phyloP scores from a whole-genome alignment of 30 jellyfish, hydroid and myxozoan species.

The Aurelia aurita complex sp. Pacific region DNA sequence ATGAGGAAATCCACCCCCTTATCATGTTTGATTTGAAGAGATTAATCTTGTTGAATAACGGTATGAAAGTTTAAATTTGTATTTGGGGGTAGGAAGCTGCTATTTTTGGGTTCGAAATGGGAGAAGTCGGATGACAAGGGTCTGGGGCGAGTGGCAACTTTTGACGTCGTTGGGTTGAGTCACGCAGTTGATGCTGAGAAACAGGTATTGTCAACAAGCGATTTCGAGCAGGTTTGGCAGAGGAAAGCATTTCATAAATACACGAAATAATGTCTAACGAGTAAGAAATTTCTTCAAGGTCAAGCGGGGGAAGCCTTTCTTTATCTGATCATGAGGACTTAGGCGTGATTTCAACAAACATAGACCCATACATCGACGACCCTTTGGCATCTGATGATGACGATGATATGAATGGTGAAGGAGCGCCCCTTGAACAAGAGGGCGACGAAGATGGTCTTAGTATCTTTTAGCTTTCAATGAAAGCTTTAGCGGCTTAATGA shows the following conservation, averaged over 20 bases:
- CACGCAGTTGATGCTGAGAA: background rate
- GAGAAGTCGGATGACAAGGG: background rate
- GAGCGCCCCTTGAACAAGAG: constrained; percentile 32
- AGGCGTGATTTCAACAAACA: constrained; percentile 39
- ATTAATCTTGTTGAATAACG: background rate
- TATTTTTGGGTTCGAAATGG: constrained; percentile 17
- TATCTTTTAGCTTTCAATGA: constrained; percentile 22
- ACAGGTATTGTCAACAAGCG: constrained; percentile 27
- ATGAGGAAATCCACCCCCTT: no score
- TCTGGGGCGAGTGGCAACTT: no score
- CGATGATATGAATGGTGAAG: constrained; percentile 31
- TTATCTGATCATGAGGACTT: constrained; percentile 33
- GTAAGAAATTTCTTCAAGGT: constrained; percentile 25
- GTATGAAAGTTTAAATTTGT: constrained; percentile 16
- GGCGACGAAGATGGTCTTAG: constrained; percentile 37
- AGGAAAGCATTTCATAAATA: constrained; percentile 29
- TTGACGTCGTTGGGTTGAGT: no score
- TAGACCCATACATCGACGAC: constrained; percentile 35
- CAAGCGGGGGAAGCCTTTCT: background rate
- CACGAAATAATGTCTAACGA: constrained; percentile 27
- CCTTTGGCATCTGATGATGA: constrained; percentile 34
- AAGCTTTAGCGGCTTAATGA: constrained; percentile 12
- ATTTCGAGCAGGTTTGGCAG: constrained; percentile 39
- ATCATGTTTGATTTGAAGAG: no score
- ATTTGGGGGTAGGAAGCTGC: constrained; percentile 20